phyloP scores from a whole-genome alignment of 2,888 invertebrate genomes.

The Nymphalis polychloros region DNA sequence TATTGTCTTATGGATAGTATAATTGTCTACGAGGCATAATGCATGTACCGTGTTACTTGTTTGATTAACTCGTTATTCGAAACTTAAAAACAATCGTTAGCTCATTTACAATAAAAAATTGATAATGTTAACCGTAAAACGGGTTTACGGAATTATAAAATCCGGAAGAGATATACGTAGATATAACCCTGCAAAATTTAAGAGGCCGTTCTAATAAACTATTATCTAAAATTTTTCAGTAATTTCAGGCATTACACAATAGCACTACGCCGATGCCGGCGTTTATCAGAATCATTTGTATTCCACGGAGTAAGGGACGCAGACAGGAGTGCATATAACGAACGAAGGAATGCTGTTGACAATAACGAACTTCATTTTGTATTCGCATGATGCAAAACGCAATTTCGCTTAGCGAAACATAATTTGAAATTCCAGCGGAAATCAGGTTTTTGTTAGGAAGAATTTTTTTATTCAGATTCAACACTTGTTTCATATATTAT shows the following conservation, averaged over 20 bases:
- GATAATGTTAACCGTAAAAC: too few relatives aligned
- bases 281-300: slow-evolving; percentile 39
- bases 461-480: not conserved
- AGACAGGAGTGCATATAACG: slow-evolving; percentile 40
- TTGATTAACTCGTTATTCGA: too few relatives aligned
- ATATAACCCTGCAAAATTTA: too few relatives aligned
- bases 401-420: slow-evolving; percentile 14
- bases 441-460: not conserved
- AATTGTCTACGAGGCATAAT: too few relatives aligned
- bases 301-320: slow-evolving; percentile 35
- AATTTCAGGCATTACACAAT: slow-evolving; percentile 30
- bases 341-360: slow-evolving; percentile 45
- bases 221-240: not conserved
- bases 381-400: slow-evolving; percentile 37
- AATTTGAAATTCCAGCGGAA: slow-evolving; percentile 10
- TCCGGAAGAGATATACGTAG: too few relatives aligned
- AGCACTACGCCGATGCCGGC: slow-evolving; percentile 18
- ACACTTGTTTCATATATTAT: not conserved
- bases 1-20: too few relatives aligned
- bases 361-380: slow-evolving; percentile 43
- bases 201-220: too few relatives aligned
- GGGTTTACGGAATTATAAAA: too few relatives aligned
- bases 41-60: too few relatives aligned
- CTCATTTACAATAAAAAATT: too few relatives aligned
- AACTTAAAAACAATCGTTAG: too few relatives aligned